Base-by-base conservation (phyloP, 2,888 invertebrate genomes). In the Microplitis manilae region DNA sequence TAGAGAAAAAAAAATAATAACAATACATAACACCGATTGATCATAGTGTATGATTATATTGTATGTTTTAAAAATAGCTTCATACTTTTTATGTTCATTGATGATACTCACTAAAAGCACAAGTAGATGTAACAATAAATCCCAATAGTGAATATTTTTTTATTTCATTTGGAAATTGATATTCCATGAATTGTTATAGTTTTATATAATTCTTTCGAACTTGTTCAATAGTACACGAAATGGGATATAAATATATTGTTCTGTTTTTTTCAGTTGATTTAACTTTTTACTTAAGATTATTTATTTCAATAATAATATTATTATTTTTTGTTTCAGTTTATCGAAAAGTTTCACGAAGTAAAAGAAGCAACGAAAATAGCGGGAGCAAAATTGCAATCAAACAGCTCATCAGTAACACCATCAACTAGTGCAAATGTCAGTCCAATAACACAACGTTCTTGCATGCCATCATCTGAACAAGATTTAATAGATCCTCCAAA, bases 311-410 rank as follows among this genome's bases (percentile, higher is more conserved):
- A 30, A 30, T 30, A 72, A 61, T 67, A 65, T 39, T 41, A 70
- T 64, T 73, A 77, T 77, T 81, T 87, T 78, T 73, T 75, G 50
- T 50, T 50, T 0, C 91, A 97, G 96, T 98, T 98, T 91, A 97
- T 98, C 85, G 98, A 98, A 90, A 98, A 98, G 91, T 98, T 98
- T 91, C 97, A 98, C 92, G 98, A 98, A 90, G 97, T 98, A 39
- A 98, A 98, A 90, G 98, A 98, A 90, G 96, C 98, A 62, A 98
- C 98, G 13, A 94, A 95, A 86, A 92, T 92, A 87, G 94, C 94
- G 76, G 93, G 93, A 82, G 92, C 93, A 77, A 94, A 94, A 87
- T 92, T 93, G 75, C 90, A 89, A 80, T 88, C 90, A 13, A 91
- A 92, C 86, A 93, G 93, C 77, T 93, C 93, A 38, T 95, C 94